Conservation (phyloP, 1,140 invertebrate genomes). For the Bombus consobrinus region DNA sequence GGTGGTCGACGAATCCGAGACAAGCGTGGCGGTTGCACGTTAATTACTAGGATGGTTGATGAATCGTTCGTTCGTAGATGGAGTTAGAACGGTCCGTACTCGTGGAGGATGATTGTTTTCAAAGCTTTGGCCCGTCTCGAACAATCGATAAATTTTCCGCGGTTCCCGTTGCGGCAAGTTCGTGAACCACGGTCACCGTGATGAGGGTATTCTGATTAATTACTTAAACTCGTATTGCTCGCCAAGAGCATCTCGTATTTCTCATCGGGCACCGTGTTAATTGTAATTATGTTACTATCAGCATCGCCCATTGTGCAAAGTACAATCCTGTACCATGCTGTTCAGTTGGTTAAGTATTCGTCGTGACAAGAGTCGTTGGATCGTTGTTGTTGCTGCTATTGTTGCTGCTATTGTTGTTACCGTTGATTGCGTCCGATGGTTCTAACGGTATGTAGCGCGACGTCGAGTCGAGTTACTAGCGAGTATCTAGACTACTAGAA, state of each 20-base stretch:
- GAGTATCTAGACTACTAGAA: not conserved
- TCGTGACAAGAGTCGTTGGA: not conserved
- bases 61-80: slow-evolving; percentile 40
- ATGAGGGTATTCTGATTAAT: slow-evolving; percentile 7
- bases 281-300: slow-evolving; percentile 25
- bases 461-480: not conserved
- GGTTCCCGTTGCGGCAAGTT: slow-evolving; percentile 4
- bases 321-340: not conserved
- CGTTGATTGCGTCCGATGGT: not conserved
- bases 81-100: slow-evolving; percentile 4
- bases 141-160: slow-evolving; percentile 42
- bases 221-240: slow-evolving; percentile 1
- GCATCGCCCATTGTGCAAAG: not conserved
- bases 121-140: not conserved
- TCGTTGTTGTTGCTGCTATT: too few relatives aligned
- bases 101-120: slow-evolving; percentile 33
- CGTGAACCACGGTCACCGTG: not conserved
- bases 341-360: not conserved
- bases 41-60: slow-evolving; percentile 60
- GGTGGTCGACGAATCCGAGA: slow-evolving; percentile 52
- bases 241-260: not conserved
- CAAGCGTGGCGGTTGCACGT: slow-evolving; percentile 47
- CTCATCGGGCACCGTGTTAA: slow-evolving; percentile 1
- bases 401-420: not conserved
- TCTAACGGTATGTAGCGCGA: too few relatives aligned